Evolutionary conservation across 1,140 invertebrate genomes (phyloP), one percentile per base, ranked within the genome.

Genomic region (Plectrocnemia conspersa): DNA sequence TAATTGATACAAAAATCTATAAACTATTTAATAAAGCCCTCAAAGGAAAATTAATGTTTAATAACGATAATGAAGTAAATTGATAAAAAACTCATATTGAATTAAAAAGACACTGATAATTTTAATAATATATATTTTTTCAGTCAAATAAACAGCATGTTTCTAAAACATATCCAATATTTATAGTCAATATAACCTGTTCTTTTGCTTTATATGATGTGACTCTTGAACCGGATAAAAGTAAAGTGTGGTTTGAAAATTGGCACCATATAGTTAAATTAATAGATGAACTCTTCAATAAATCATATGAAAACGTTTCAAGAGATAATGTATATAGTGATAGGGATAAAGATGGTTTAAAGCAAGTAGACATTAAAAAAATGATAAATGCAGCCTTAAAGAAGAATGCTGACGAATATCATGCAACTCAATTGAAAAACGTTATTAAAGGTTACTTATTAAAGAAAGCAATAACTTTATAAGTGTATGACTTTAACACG

Each of bases 181-280:
- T 72, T 72, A 58, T 81, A 13, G 33, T 82, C 6, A 76, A 79
- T 63, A 70, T 83, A 23, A 65, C 65, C 50, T 81, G 80, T 63
- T 73, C 78, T 1, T 63, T 69, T 35, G 65, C 59, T 47, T 68
- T 68, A 44, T 77, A 79, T 63, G 77, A 82, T 62, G 70, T 80
- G 6, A 68, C 70, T 19, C 72, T 74, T 54, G 72, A 79, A 47
- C 74, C 76, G 18, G 66, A 66, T 13, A 79, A 79, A 63, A 73
- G 71, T 16, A 54, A 75, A 24, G 70, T 81, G 2, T 74, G 79
- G 65, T 82, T 83, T 63, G 72, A 68, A 59, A 69, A 79, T 46
- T 79, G 74, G 73, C 66, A 73, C 29, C 44, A 63, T 7, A 52
- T 82, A 9, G 58, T 68, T n/a, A 54, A 63, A 36, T 70, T 71